Evolutionary conservation across 2,113 vertebrate genomes (phyloP), one percentile per base, ranked within the genome.

Genomic region (Poeciliopsis occidentalis): DNA sequence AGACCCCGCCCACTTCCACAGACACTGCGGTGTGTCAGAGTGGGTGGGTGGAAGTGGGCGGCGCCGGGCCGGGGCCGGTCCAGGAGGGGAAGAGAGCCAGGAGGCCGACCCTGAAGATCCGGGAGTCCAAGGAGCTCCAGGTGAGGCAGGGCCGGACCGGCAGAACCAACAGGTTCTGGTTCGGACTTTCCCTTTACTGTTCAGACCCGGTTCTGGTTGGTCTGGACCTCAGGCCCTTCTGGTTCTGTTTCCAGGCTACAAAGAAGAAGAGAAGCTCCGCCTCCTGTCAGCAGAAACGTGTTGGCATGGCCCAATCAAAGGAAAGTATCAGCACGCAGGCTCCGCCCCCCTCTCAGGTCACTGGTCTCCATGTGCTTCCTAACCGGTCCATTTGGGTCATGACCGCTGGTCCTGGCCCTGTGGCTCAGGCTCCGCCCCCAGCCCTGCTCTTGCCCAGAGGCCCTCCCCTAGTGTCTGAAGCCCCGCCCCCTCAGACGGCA

Each of bases 321-420:
- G 0, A 47, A 31, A 29, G 67, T 6, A 68, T 12, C 0, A 22
- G 12, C 0, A 0, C 8, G 3, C 61, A 0, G 31, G 34, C 2
- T 0, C 61, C 78, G 12, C 27, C 3, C 0, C 24, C 1, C 6
- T 0, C 22, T 5, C 71, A 0, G 24, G 32, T 1, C 0, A 27
- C 79, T 0, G 13, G 57, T 4, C 1, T 79, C 12, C 1, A 0
- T 37, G 32, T 80, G 12, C 0, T 4, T 26, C 51, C 76, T 0
- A 22, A 90, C 74, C 93, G 94, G 0, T 63, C 95, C 6, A 91
- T 83, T 0, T 96, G 91, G 95, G 75, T 97, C 0, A 62, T 96
- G 39, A 92, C 94, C 0, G 78, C 95, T 26, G 92, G 92, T 2
- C 67, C 95, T 34, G 71, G 96, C 22, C 88, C 92, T 0, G 1